A percentile compares a stretch with the other conserved stretches of the same genome.
These are phyloP conservation scores for Strix uralensis DNA, from an alignment of 2,113 vertebrate species.

Conservation along the genomic window DNA sequence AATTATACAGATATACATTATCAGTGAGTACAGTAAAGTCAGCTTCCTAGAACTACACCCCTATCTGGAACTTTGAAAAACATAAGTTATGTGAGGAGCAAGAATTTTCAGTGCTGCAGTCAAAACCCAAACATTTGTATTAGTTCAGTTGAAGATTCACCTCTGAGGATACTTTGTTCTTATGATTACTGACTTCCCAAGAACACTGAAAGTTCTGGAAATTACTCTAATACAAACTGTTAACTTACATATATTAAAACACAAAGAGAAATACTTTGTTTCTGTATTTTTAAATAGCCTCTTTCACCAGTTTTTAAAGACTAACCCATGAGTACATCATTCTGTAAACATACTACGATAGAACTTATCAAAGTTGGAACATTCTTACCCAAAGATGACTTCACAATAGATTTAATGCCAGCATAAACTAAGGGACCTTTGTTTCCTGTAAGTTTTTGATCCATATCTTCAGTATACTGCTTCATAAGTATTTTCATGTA, in stretches of 20 bases:
- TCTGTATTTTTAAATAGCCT: background rate
- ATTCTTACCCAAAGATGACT: conserved; percentile 90
- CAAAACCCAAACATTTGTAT: background rate
- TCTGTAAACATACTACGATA: background rate
- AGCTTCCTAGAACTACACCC: background rate
- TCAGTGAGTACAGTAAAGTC: background rate
- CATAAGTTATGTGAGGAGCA: background rate
- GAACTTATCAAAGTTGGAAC: conserved; percentile 3
- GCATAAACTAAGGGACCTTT: conserved; percentile 91
- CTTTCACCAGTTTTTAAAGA: background rate
- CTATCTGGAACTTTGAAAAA: background rate
- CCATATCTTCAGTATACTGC: conserved; percentile 93
- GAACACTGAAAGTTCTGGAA: background rate
- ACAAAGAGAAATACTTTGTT: background rate
- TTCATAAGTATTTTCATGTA: conserved; percentile 93
- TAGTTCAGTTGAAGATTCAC: background rate
- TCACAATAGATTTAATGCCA: conserved; percentile 96
- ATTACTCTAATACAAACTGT: background rate
- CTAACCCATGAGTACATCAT: background rate
- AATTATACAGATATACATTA: background rate
- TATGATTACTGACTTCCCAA: background rate
- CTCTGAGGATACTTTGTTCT: background rate
- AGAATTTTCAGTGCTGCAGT: background rate
- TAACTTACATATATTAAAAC: background rate
- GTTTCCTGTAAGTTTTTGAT: conserved; percentile 90